Conservation (phyloP, 2,113 vertebrate species). For the Cyanoderma ruficeps region DNA sequence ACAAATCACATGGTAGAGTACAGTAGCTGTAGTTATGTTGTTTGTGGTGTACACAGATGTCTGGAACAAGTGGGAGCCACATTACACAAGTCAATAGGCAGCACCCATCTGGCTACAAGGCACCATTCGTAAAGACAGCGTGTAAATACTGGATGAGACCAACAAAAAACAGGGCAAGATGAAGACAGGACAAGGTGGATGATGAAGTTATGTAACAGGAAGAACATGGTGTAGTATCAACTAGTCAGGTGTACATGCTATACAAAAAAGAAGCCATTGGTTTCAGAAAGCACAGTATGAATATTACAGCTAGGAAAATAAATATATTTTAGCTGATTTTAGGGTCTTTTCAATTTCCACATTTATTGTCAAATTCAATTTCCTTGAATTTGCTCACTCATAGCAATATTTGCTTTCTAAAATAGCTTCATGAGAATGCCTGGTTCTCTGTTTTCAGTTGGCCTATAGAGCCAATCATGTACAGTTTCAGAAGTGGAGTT, state of each 20-base stretch:
- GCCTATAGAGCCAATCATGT: neutral
- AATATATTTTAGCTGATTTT: neutral
- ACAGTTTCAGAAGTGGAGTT: neutral
- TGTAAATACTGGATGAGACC: neutral
- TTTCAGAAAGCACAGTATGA: neutral
- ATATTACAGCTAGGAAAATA: neutral
- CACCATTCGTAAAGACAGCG: neutral
- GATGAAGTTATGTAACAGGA: neutral
- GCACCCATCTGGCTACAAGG: neutral
- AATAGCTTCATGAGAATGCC: neutral
- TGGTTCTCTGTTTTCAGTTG: neutral
- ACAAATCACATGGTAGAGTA: neutral
- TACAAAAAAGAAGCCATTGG: neutral
- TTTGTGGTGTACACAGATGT: neutral
- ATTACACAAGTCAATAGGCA: neutral
- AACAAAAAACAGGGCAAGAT: neutral
- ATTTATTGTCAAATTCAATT: neutral
- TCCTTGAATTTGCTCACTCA: neutral
- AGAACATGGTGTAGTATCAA: neutral
- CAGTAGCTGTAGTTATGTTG: neutral
- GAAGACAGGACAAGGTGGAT: neutral
- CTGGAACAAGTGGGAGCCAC: neutral
- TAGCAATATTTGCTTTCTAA: constrained; percentile 1
- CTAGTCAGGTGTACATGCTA: neutral
- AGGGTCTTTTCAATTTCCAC: neutral